These are phyloP conservation scores for Ochlodes sylvanus DNA, from an alignment of 2,888 invertebrate genomes.

Conservation along the genomic window DNA sequence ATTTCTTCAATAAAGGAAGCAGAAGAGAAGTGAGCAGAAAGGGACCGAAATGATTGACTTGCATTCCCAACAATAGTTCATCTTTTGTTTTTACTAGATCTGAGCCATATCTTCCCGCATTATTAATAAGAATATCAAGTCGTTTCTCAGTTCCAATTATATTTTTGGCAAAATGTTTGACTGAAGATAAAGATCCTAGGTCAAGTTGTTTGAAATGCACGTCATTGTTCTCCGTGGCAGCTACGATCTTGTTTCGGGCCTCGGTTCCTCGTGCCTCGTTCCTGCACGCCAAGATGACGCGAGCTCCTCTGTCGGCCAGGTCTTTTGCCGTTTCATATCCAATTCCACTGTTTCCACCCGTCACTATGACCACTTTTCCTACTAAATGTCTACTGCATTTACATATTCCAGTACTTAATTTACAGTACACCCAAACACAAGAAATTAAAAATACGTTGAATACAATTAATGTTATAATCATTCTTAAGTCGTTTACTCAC, in stretches of 20 bases:
- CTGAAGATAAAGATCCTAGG: slow-evolving; percentile 77
- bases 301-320: slow-evolving; percentile 88
- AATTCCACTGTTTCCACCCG: slow-evolving; percentile 92
- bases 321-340: slow-evolving; percentile 90
- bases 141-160: slow-evolving; percentile 72
- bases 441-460: slow-evolving; percentile 4
- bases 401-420: slow-evolving; percentile 42
- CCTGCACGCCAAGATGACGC: slow-evolving; percentile 92
- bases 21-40: slow-evolving; percentile 88
- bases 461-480: slow-evolving; percentile 17
- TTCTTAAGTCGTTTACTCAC: slow-evolving; percentile 11
- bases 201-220: slow-evolving; percentile 70
- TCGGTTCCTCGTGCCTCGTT: slow-evolving; percentile 87
- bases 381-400: slow-evolving; percentile 56
- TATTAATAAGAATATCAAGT: slow-evolving; percentile 85
- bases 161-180: slow-evolving; percentile 84
- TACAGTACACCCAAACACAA: slow-evolving; percentile 38
- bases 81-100: slow-evolving; percentile 80
- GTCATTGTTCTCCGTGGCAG: slow-evolving; percentile 50
- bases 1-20: slow-evolving; percentile 60
- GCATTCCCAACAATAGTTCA: slow-evolving; percentile 85
- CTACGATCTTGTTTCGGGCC: slow-evolving; percentile 59
- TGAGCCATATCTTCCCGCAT: slow-evolving; percentile 78
- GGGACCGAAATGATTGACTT: slow-evolving; percentile 85
- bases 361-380: slow-evolving; percentile 92